Base-by-base conservation (phyloP, 1,140 invertebrate genomes). In the Drosophila micromelanica region DNA sequence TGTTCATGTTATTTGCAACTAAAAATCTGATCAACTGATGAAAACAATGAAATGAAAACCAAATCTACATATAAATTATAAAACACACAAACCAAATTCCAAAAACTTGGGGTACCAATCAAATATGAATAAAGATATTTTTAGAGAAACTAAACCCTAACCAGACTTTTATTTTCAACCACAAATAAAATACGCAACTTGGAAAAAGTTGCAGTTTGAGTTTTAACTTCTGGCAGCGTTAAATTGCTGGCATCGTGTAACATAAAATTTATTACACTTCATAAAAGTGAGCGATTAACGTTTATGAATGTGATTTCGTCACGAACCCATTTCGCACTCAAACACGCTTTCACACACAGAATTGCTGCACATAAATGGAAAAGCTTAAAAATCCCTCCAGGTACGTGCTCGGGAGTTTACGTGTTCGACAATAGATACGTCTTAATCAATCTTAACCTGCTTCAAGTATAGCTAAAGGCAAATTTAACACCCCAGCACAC, bases 261-360 rank as follows among this genome's bases (percentile, higher is more conserved):
- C 60, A 57, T 65, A 46, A 74, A 89, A 89, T 89, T 89, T 89
- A 89, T 89, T 90, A 72, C 80, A 84, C 84, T 84, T 89, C 85
- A 89, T 89, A 89, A 90, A 90, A 79, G 57, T 79, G 80, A 84
- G 85, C 85, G 84, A 89, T 89, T 89, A 89, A 89, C 78, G 84
- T 89, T 89, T 90, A 90, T 89, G 87, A 79, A 89, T 89, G 84
- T 80, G 84, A 89, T 89, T 89, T 80, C 76, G 90, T 78, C 84
- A 89, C 84, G 85, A 89, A 87, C 78, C 49, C 57, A 17, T 5
- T 42, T 55, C 49, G 23, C 5, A 35, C 6, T 40, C 17, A 37
- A 20, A 4, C 12, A 52, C 15, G 52, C 37, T 13, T 17, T 23
- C 27, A 5, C 6, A 46, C 40, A 23, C 17, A 38, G 40, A 56